Evolutionary conservation across 2,797 vertebrate genomes (phyloP).

Genomic region (Myioborus miniatus): DNA sequence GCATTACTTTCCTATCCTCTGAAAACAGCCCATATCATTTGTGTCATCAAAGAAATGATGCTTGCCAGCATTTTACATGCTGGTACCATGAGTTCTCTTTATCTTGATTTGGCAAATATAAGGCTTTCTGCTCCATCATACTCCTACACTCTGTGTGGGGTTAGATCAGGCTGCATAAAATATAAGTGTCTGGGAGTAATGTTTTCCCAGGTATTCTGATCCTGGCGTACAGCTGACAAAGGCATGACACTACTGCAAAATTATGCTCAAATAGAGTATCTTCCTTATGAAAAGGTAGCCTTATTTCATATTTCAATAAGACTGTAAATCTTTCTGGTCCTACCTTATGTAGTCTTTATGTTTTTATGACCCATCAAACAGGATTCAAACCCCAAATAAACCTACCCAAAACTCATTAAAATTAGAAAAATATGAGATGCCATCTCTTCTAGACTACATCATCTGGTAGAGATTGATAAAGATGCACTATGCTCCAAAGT

Average conservation of each 20-base stretch:
- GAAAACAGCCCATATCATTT: background rate
- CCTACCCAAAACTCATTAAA: background rate
- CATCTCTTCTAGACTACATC: background rate
- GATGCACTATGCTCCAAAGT: background rate
- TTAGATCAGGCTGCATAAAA: background rate
- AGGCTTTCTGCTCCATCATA: background rate
- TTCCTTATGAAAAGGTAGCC: background rate
- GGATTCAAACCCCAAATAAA: background rate
- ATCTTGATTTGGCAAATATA: background rate
- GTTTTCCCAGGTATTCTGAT: background rate
- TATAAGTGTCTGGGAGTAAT: background rate
- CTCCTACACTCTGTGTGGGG: rapidly evolving
- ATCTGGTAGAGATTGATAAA: background rate
- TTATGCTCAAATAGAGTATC: background rate
- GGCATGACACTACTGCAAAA: background rate
- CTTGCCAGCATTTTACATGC: background rate
- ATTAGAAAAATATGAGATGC: background rate
- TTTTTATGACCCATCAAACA: background rate
- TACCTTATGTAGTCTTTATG: background rate
- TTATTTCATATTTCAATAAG: background rate
- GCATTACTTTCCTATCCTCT: background rate
- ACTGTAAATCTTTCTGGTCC: background rate
- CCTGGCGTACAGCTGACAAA: background rate
- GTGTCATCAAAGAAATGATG: background rate
- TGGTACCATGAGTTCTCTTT: background rate